Evolutionary conservation across 2,888 invertebrate genomes (phyloP), one percentile per base, ranked within the genome.

Genomic region (Flexamia atlantica): DNA sequence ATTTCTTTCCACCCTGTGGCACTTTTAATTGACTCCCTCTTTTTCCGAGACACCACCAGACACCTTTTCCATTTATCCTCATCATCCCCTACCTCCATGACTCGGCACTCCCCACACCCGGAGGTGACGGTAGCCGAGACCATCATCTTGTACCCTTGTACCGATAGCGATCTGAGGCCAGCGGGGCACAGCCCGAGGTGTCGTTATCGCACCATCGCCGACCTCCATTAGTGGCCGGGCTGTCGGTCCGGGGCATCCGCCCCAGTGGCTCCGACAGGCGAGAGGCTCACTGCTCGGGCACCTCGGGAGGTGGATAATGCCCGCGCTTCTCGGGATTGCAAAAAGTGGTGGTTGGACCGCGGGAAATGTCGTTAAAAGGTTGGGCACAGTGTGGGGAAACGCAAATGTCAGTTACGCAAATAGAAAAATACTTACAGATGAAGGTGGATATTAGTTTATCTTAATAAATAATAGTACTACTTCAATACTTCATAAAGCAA

Each of bases 101-200:
- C 53, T 53, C 10, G 20, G 20, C 46, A 46, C 53, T 23, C 10
- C 46, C 46, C 14, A 10, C 46, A 14, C 46, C 17, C 17, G 46
- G 17, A 17, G 14, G 14, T 46, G 12, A 17, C 12, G 46, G 46
- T 46, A 46, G 46, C 46, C n/a, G n/a, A n/a, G n/a, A n/a, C n/a
- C n/a, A n/a, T n/a, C n/a, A 9, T 17, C 46, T 9, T 17, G 46
- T 14, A 46, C 46, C 53, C 20, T 53, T 53, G 53, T 53, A 7
- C 20, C 2, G 53, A 53, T 53, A 53, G 20, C 3, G 20, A 53
- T 53, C 53, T 53, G 23, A 2, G 23, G 64, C 64, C 64, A 64
- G 30, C 10, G 64, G 64, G 64, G 64, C 64, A 64, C 14, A 64
- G 64, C 64, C 64, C 64, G 28, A 64, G 64, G 64, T 64, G 64